Conservation (phyloP, 2,797 vertebrate species). For the Neostethus bicornis region DNA sequence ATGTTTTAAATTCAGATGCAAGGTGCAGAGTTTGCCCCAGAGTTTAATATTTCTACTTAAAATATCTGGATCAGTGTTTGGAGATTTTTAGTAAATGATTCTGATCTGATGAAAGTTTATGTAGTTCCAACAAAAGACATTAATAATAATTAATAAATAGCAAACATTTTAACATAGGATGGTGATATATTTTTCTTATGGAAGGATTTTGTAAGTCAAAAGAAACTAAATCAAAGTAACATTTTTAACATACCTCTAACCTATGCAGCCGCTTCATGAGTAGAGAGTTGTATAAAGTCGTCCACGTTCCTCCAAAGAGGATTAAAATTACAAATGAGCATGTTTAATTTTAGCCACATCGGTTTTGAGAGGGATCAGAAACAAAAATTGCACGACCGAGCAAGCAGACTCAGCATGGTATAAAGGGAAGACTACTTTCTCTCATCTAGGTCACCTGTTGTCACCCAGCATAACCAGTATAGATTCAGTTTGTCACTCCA, state of each 20-base stretch:
- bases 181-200: too few species aligned
- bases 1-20: not conserved
- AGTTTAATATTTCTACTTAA: too few species aligned
- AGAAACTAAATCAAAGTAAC: not conserved
- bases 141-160: too few species aligned
- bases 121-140: too few species aligned
- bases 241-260: not conserved
- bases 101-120: too few species aligned
- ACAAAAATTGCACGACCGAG: constrained; percentile 34
- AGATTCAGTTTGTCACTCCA: constrained; percentile 56
- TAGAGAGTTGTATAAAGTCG: constrained; percentile 14
- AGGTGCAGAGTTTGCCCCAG: not conserved
- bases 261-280: constrained; percentile 54
- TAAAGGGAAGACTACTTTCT: constrained; percentile 16
- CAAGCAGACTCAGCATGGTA: constrained; percentile 30
- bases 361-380: constrained; percentile 19
- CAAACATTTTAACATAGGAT: too few species aligned
- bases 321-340: constrained; percentile 56
- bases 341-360: constrained; percentile 61
- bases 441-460: constrained; percentile 68
- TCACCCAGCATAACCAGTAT: constrained; percentile 20
- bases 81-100: too few species aligned
- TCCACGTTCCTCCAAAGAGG: constrained; percentile 19
- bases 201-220: too few species aligned
- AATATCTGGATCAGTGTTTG: too few species aligned